phyloP scores from a whole-genome alignment of 1,140 invertebrate genomes.

The Apolygus lucorum region DNA sequence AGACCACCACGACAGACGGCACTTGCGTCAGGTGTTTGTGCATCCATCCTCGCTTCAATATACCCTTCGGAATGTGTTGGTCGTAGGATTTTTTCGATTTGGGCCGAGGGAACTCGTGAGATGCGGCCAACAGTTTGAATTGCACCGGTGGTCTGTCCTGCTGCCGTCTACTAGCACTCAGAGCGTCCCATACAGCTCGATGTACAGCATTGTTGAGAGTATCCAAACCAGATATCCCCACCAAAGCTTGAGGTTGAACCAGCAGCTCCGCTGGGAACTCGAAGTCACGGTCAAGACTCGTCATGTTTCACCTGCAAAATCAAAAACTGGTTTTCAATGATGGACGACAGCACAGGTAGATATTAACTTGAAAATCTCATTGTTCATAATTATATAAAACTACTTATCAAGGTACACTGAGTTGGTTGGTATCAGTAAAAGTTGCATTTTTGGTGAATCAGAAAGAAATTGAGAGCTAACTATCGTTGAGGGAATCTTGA shows the following conservation, averaged over 20 bases:
- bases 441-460: too few relatives aligned
- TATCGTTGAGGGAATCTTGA: too few relatives aligned
- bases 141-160: slow-evolving; percentile 71
- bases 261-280: slow-evolving; percentile 68
- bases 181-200: slow-evolving; percentile 84
- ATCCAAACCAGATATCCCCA: slow-evolving; percentile 80
- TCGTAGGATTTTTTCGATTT: slow-evolving; percentile 87
- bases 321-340: too few relatives aligned
- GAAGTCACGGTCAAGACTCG: slow-evolving; percentile 33
- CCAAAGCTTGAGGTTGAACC: slow-evolving; percentile 67
- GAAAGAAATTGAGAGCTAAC: too few relatives aligned
- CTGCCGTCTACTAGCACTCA: slow-evolving; percentile 66
- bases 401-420: too few relatives aligned
- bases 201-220: slow-evolving; percentile 74
- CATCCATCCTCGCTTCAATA: slow-evolving; percentile 93
- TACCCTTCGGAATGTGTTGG: slow-evolving; percentile 93
- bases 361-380: too few relatives aligned
- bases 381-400: too few relatives aligned
- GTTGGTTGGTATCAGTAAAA: too few relatives aligned
- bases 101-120: slow-evolving; percentile 78
- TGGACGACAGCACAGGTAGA: too few relatives aligned
- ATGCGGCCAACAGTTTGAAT: slow-evolving; percentile 68
- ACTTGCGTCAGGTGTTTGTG: slow-evolving; percentile 83
- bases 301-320: slow-evolving; percentile 3
- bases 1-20: slow-evolving; percentile 86